Base-by-base conservation (phyloP, 2,888 invertebrate species). In the Morpho helenor region DNA sequence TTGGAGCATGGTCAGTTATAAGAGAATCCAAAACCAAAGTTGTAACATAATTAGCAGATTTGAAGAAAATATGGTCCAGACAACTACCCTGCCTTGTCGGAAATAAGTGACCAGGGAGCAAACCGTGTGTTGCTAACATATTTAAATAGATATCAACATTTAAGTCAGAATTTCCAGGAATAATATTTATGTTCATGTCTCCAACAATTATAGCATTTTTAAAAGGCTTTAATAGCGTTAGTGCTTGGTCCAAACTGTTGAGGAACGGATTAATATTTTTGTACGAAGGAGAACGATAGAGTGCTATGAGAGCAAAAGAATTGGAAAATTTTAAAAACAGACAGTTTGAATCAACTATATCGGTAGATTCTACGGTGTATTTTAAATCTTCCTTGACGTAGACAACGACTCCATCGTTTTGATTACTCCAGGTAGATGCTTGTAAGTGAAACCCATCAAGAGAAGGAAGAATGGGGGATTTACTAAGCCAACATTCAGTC, bases 21-120 rank as follows among this genome's bases (percentile, higher is more conserved):
- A 9, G 43, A 39, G 42, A 46, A 39, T 51, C 43, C 8, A 57
- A 22, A 23, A 55, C 23, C 8, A 48, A 16, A 40, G 48, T 48
- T 7, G 48, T 48, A 9, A 45, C 9, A 8, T 49, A 23, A 9
- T 52, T 43, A 31, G 44, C 46, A n/a, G 59, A 46, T 52, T 57
- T 65, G 22, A 59, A 57, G 7, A 66, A 49, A 4, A 60, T 52
- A 40, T 66, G 64, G 45, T 68, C 68, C 0, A 70, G n/a, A 47
- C 68, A 69, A 10, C 57, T 66, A 9, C 59, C 50, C 2, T 40
- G 7, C 10, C 65, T 44, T 4, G 66, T 70, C 3, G 63, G 59
- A 7, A 61, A 43, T 6, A 10, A 9, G 10, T 67, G 64, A 1
- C 59, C 54, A 7, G 66, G 62, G 6, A 56, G 31, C 31, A 56